These are phyloP conservation scores for Anableps anableps DNA, from an alignment of 2,797 vertebrate species.

Conservation along the genomic window DNA sequence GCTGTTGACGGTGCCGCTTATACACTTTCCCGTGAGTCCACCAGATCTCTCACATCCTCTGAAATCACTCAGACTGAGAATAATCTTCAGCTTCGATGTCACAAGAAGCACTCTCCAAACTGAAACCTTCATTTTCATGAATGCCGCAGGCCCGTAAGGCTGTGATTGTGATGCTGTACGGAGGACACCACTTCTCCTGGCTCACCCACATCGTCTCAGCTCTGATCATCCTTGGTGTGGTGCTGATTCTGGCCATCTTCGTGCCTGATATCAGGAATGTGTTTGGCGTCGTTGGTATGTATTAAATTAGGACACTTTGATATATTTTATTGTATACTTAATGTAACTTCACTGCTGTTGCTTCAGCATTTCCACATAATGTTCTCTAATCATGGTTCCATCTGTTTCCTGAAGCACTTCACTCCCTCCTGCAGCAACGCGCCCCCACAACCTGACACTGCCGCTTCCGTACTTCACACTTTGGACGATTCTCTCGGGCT, in stretches of 20 bases:
- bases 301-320: neutral
- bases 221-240: slow-evolving; percentile 80
- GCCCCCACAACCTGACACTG: neutral
- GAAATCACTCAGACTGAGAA: neutral
- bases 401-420: too few species aligned
- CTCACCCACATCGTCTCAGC: slow-evolving; percentile 83
- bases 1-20: slow-evolving; percentile 91
- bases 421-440: too few species aligned
- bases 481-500: too few species aligned
- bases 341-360: too few species aligned
- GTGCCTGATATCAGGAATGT: slow-evolving; percentile 92
- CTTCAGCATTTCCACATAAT: too few species aligned
- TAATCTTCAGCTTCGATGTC: neutral
- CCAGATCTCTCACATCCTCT: neutral
- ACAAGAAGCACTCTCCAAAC: neutral
- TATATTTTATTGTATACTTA: neutral
- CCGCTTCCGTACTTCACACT: neutral
- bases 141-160: slow-evolving; percentile 89
- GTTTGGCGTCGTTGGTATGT: slow-evolving; percentile 93
- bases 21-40: slow-evolving; percentile 94
- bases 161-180: slow-evolving; percentile 82
- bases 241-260: slow-evolving; percentile 89
- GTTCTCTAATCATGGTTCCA: too few species aligned
- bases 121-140: slow-evolving; percentile 17
- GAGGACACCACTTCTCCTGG: slow-evolving; percentile 84